These are phyloP conservation scores for Drosophila grimshawi DNA, from an alignment of 1,140 invertebrate genomes.

Conservation along the genomic window DNA sequence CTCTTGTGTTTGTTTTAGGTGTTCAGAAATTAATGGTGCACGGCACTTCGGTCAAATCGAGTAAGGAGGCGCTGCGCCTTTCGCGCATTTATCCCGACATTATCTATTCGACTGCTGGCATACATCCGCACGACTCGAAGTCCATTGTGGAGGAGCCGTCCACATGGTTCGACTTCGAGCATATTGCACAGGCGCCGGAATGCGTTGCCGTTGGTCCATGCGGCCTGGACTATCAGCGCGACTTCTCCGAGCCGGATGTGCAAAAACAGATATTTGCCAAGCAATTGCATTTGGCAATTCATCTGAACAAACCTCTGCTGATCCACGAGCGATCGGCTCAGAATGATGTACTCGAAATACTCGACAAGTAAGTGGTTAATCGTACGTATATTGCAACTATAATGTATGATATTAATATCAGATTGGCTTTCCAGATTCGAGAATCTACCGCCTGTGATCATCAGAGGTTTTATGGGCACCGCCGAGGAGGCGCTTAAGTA, in stretches of 20 bases:
- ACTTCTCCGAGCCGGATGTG: slow-evolving; percentile 95
- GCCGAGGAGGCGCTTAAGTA: slow-evolving; percentile 93
- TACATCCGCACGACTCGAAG: slow-evolving; percentile 98
- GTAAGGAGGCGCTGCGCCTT: slow-evolving; percentile 94
- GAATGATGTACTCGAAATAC: slow-evolving; percentile 89
- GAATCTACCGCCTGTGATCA: slow-evolving; percentile 91
- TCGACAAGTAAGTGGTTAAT: slow-evolving; percentile 84
- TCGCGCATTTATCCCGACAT: slow-evolving; percentile 95
- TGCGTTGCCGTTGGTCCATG: slow-evolving; percentile 97
- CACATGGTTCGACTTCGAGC: slow-evolving; percentile 89
- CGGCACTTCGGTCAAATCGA: slow-evolving; percentile 93
- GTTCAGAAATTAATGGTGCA: slow-evolving; percentile 98
- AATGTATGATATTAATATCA: background rate
- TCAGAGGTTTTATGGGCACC: slow-evolving; percentile 97
- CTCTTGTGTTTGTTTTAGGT: slow-evolving; percentile 86
- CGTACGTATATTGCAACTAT: background rate
- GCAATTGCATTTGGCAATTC: slow-evolving; percentile 94
- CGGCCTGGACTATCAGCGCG: slow-evolving; percentile 96
- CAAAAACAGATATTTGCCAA: slow-evolving; percentile 95
- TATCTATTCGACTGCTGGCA: slow-evolving; percentile 96
- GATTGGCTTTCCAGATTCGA: slow-evolving; percentile 80
- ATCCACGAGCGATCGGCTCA: slow-evolving; percentile 97
- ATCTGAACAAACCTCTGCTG: slow-evolving; percentile 94
- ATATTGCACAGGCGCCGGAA: slow-evolving; percentile 91
- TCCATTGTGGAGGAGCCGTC: slow-evolving; percentile 93